Conservation (phyloP, 1,140 invertebrate species). For the Ostrea edulis region DNA sequence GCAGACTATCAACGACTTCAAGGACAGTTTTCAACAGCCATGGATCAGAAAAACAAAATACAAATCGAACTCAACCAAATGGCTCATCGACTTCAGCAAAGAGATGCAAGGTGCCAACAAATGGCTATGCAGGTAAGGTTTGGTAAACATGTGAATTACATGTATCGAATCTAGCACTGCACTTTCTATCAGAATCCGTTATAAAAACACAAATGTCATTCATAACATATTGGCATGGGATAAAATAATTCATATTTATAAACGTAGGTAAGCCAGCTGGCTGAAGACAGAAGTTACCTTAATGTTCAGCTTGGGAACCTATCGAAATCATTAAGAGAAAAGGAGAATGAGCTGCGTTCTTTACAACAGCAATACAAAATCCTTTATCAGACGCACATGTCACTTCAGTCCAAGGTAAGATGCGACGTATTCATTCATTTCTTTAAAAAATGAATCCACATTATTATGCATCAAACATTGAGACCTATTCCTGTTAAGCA, state of each 20-base stretch:
- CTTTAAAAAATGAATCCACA: too few relatives aligned
- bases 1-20: conserved; percentile 70
- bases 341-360: conserved; percentile 67
- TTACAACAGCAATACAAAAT: conserved; percentile 67
- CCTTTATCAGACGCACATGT: conserved; percentile 68
- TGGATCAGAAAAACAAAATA: conserved; percentile 76
- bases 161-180: too few relatives aligned
- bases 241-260: too few relatives aligned
- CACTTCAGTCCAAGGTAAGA: conserved; percentile 68
- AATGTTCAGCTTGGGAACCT: conserved; percentile 72
- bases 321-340: conserved; percentile 72
- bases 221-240: too few relatives aligned
- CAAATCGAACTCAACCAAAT: conserved; percentile 88
- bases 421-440: not conserved
- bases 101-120: conserved; percentile 93
- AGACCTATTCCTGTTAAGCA: too few relatives aligned
- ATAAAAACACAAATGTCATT: too few relatives aligned
- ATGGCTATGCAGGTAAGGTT: conserved; percentile 84
- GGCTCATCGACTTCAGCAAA: conserved; percentile 91
- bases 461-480: too few relatives aligned
- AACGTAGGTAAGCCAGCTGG: conserved; percentile 73
- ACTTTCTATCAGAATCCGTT: too few relatives aligned
- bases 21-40: conserved; percentile 67
- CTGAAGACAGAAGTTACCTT: conserved; percentile 74
- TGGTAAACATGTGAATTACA: not conserved